Base-by-base conservation (phyloP, 2,113 vertebrate genomes). In the Panthera tigris region DNA sequence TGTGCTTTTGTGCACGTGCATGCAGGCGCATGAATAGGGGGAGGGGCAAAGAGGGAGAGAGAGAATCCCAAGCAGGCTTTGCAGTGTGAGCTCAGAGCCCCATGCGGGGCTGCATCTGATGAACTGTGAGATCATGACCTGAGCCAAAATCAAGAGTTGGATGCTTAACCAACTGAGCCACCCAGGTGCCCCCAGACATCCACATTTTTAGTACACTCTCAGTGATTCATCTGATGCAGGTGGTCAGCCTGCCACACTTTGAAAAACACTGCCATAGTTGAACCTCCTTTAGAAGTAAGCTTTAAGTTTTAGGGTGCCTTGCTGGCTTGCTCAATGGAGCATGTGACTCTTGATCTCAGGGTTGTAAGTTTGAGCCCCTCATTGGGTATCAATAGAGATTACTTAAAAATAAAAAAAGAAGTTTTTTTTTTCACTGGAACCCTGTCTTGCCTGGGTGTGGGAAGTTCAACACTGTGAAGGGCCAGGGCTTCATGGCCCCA, bases 121-220 rank as follows among this genome's bases (percentile, higher is more conserved):
- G 57, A 61, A 61, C 57, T 61, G 57, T 61, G 57, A 61, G 57
- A 25, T 61, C 57, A 61, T 61, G 57, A 61, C 57, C 57, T 61
- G 21, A 61, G 21, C 57, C 21, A 61, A 61, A 61, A 23, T 61
- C 21, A 61, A 23, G 21, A 61, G 57, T 61, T 7, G 23, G 57
- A 61, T 61, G 57, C 21, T 61, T 61, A 61, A 61, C 21, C 21
- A 7, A 61, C 57, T 61, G 57, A 61, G 57, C 57, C 21, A 61
- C 21, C 21, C 57, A 61, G 7, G 57, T 61, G 57, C 21, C 57
- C 39, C 23, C 27, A 69, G 39, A 27, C 78, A 95, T 48, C 19
- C 31, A 69, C 31, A n/a, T 74, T 86, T 97, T 92, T 27, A 95
- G 76, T 82, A 76, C 33, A 93, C 33, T 80, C 18, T 80, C 18